These are phyloP conservation scores for Caenorhabditis becei DNA, from an alignment of 2,888 invertebrate genomes.

Conservation along the genomic window DNA sequence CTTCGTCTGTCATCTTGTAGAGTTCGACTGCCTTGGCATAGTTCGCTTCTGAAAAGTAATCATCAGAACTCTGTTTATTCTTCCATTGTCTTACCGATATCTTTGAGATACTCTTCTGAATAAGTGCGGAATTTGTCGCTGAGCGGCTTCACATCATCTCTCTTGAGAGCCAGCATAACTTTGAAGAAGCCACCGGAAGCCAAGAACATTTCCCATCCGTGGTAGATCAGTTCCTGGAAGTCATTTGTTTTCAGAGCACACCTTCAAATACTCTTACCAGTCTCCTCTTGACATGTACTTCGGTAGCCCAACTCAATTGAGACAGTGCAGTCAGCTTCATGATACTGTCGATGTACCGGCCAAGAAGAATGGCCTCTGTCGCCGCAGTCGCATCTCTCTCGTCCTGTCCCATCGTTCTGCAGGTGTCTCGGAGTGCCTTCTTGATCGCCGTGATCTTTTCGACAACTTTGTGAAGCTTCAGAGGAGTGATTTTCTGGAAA, in stretches of 20 bases:
- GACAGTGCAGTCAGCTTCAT: constrained; percentile 25
- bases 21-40: background rate
- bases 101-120: constrained; percentile 10
- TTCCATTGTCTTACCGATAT: constrained; percentile 21
- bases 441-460: constrained; percentile 1
- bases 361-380: constrained; percentile 5
- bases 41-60: background rate
- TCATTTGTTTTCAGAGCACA: background rate
- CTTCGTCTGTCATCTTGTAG: background rate
- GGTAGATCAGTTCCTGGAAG: constrained; percentile 35
- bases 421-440: background rate
- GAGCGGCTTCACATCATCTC: constrained; percentile 14
- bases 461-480: constrained; percentile 9
- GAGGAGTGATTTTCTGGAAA: constrained; percentile 30
- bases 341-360: constrained; percentile 15
- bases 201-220: constrained; percentile 51
- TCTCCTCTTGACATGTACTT: constrained; percentile 31
- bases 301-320: constrained; percentile 16
- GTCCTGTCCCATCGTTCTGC: background rate
- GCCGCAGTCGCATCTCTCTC: constrained; percentile 15
- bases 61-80: background rate
- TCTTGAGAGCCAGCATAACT: constrained; percentile 18
- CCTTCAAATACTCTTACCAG: constrained; percentile 10
- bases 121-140: constrained; percentile 7
- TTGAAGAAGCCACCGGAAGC: constrained; percentile 41